Conservation (phyloP, 2,113 vertebrate genomes). For the Anser brachyrhynchus region DNA sequence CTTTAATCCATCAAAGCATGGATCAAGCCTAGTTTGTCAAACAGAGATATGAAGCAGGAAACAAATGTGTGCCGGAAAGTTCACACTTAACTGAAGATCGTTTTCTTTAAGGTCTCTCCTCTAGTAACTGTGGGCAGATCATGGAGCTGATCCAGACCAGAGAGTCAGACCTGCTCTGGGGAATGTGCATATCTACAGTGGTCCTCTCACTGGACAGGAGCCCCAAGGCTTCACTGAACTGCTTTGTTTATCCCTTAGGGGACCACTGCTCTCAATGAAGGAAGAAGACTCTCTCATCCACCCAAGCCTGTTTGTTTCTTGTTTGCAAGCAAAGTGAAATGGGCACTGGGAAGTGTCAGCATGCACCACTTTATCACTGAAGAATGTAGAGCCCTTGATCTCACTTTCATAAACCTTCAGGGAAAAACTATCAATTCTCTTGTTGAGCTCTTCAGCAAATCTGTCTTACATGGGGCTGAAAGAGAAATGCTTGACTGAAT, state of each 20-base stretch:
- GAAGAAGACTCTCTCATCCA: neutral
- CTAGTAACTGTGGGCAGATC: neutral
- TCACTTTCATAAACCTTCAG: neutral
- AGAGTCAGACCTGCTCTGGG: neutral
- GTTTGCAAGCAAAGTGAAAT: neutral
- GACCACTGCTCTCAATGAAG: neutral
- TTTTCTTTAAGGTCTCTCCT: neutral
- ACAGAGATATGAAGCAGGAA: neutral
- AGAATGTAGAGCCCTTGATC: neutral
- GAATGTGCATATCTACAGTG: neutral
- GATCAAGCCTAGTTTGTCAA: neutral
- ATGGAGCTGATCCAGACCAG: neutral
- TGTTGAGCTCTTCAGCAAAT: neutral
- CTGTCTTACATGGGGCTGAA: fast-evolving
- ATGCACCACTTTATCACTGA: neutral
- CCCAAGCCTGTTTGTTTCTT: neutral
- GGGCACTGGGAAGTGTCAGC: neutral
- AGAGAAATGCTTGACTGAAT: neutral
- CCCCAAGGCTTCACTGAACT: neutral
- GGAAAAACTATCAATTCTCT: neutral
- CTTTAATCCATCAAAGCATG: neutral
- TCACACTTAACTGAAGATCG: neutral
- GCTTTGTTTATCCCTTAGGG: fast-evolving
- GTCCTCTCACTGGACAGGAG: neutral
- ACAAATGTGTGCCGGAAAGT: neutral